These are phyloP conservation scores for Hololepta plana DNA, from an alignment of 2,888 invertebrate genomes.

Conservation along the genomic window DNA sequence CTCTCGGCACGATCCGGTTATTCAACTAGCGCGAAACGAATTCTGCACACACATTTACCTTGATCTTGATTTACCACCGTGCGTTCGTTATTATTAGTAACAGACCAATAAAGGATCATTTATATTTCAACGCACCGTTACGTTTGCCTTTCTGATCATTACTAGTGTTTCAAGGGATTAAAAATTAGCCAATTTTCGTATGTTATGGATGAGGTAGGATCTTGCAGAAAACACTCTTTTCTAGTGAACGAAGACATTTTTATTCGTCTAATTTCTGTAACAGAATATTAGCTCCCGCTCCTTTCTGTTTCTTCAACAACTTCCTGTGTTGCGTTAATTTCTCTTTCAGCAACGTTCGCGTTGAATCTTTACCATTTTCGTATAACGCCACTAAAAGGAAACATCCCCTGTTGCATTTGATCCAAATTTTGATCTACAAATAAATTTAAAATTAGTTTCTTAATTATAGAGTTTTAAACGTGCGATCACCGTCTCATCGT, in stretches of 20 bases:
- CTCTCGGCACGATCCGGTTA: constrained; percentile 13
- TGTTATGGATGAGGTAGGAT: too few species aligned
- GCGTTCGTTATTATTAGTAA: too few species aligned
- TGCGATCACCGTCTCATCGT: constrained; percentile 33
- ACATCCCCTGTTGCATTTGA: constrained; percentile 55
- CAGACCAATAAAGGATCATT: too few species aligned
- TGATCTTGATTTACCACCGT: constrained; percentile 10
- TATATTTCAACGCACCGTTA: too few species aligned
- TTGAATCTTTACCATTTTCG: constrained; percentile 36
- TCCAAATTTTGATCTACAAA: constrained; percentile 44
- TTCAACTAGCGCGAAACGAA: constrained; percentile 12
- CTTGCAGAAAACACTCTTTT: too few species aligned
- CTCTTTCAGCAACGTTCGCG: constrained; percentile 28
- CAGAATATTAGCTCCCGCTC: constrained; percentile 45
- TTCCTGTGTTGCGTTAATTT: constrained; percentile 29
- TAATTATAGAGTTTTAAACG: constrained; percentile 3
- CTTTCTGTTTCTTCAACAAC: constrained; percentile 33
- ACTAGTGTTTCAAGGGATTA: too few species aligned
- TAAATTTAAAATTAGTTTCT: constrained; percentile 6
- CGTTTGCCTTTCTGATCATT: too few species aligned
- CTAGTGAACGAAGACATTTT: too few species aligned
- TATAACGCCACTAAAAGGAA: constrained; percentile 50
- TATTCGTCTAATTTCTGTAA: constrained; percentile 16
- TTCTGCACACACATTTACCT: constrained; percentile 10
- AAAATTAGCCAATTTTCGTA: too few species aligned